A percentile compares a stretch with the other conserved stretches of the same genome.
Conservation (phyloP, 2,888 invertebrate genomes). For the Muscina levida region DNA sequence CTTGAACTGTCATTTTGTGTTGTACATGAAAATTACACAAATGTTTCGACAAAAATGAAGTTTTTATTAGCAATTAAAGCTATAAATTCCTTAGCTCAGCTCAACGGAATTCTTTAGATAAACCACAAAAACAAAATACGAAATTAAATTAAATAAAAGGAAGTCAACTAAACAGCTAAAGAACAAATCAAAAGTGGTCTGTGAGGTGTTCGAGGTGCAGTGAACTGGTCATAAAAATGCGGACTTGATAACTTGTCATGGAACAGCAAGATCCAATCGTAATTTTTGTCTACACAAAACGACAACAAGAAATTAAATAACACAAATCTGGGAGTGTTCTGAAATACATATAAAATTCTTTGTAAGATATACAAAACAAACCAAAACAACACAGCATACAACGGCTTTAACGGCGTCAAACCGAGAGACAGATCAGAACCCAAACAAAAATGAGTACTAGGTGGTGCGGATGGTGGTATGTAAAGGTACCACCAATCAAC, state of each 20-base stretch:
- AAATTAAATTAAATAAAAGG: conserved; percentile 36
- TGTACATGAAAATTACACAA: conserved; percentile 22
- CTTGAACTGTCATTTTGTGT: conserved; percentile 24
- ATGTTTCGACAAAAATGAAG: conserved; percentile 13
- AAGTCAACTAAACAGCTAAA: conserved; percentile 24
- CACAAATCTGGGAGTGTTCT: conserved; percentile 55
- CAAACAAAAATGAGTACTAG: conserved; percentile 20
- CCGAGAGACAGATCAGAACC: conserved; percentile 31
- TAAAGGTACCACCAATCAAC: too few species aligned
- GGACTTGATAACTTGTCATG: conserved; percentile 51
- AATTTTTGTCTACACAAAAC: background rate
- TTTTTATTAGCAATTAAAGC: conserved; percentile 49
- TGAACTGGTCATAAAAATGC: conserved; percentile 57
- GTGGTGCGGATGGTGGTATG: too few species aligned
- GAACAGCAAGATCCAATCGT: conserved; percentile 5
- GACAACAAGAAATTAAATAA: conserved; percentile 9
- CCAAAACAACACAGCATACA: background rate
- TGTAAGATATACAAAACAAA: conserved; percentile 30
- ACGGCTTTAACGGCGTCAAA: background rate
- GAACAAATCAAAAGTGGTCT: background rate
- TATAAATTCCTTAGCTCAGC: conserved; percentile 47
- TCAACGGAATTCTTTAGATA: conserved; percentile 57
- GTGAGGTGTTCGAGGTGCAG: background rate
- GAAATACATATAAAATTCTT: conserved; percentile 49
- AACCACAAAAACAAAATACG: conserved; percentile 28